Base-by-base conservation (phyloP, 2,888 invertebrate species). In the Blastobasis adustella region DNA sequence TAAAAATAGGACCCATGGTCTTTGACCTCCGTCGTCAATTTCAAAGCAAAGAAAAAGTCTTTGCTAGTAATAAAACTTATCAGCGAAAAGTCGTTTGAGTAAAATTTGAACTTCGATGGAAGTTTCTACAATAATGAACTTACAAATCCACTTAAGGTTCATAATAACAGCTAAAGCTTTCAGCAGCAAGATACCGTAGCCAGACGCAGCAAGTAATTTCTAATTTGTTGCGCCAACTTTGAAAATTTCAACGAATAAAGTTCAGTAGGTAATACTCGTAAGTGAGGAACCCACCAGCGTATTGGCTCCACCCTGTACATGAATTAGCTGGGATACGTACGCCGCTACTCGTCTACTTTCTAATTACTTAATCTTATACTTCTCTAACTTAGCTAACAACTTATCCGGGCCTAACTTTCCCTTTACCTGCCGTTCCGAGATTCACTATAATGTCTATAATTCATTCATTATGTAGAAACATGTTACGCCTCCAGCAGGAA, bases 381-480 rank as follows among this genome's bases (percentile, higher is more conserved):
- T 38, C 39, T 23, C 23, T 9, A 53, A 51, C 49, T 50, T 46
- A 37, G 43, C 44, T 10, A 49, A 49, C 37, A 48, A 53, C 47
- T 53, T 52, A 42, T 46, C 50, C 48, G 42, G 37, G 45, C 43
- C 49, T 48, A 54, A 51, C 40, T 46, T 50, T 50, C 54, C 52
- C 23, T 39, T 51, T 49, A 38, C 47, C 47, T 49, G 37, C 49
- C 54, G 50, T 23, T 23, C 49, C 52, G 41, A 46, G 51, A 53
- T 56, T 49, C 51, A 54, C 52, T 49, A 51, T 51, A 54, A 10
- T 23, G 46, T 46, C 43, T 49, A 59, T 62, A 60, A 64, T 65
- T 63, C 65, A 65, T 67, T 69, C 63, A 63, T 65, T 64, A 67
- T 59, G 58, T 60, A 58, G 56, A 58, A 49, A 61, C 57, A 58